These are phyloP conservation scores for Drosophila niveifrons DNA, from an alignment of 2,888 invertebrate species.

Conservation along the genomic window DNA sequence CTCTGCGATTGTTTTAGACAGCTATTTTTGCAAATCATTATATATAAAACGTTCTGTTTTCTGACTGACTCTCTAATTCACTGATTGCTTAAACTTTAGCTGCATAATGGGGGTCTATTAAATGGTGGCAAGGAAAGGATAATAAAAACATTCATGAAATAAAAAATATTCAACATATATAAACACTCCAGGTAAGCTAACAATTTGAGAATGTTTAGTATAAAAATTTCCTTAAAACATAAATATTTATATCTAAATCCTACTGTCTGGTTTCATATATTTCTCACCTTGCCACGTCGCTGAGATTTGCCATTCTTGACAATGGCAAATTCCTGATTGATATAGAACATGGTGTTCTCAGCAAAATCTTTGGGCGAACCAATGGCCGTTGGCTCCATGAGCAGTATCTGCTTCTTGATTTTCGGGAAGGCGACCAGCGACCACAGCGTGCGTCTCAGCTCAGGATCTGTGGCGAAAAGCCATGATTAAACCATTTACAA, in stretches of 20 bases:
- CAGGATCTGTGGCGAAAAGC: constrained; percentile 88
- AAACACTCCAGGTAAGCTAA: too few relatives aligned
- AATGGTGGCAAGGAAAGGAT: too few relatives aligned
- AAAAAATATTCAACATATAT: too few relatives aligned
- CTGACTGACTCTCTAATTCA: too few relatives aligned
- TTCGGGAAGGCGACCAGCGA: constrained; percentile 98
- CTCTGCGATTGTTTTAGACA: not conserved
- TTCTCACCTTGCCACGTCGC: constrained; percentile 93
- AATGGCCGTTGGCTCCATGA: constrained; percentile 91
- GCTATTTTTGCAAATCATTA: not conserved
- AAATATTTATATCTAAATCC: too few relatives aligned
- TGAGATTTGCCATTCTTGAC: constrained; percentile 98
- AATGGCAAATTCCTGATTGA: constrained; percentile 98
- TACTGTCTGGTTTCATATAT: not conserved
- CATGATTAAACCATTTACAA: not conserved
- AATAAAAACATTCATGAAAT: too few relatives aligned
- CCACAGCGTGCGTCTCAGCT: constrained; percentile 97
- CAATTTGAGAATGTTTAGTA: too few relatives aligned
- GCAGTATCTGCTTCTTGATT: constrained; percentile 95
- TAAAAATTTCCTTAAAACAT: too few relatives aligned
- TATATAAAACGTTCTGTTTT: not conserved
- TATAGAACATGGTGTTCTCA: constrained; percentile 97
- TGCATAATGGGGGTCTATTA: too few relatives aligned
- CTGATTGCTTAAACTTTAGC: too few relatives aligned
- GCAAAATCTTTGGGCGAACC: constrained; percentile 96